Evolutionary conservation across 2,113 vertebrate genomes (phyloP), one percentile per base, ranked within the genome.

Genomic region (Calypte anna): DNA sequence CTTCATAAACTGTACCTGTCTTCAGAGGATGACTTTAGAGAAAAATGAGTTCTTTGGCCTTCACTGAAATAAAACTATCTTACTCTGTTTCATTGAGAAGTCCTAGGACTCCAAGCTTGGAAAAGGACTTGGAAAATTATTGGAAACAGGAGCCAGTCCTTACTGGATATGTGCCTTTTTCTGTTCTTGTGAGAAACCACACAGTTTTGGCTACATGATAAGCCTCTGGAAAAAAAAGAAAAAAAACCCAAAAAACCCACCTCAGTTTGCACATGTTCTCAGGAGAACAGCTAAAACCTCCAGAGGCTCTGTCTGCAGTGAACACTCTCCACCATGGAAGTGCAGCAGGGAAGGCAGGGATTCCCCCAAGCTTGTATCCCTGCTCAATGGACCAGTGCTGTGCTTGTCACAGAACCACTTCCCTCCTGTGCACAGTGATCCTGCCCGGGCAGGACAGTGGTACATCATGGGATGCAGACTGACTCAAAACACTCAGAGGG

Each of bases 41-140:
- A 90, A 92, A 94, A 94, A 93, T 72, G 38, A 86, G 53, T 61
- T 91, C 61, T 93, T 94, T 93, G 87, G 82, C 85, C 72, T 76
- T 91, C 90, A 88, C 86, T 93, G 69, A 91, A 93, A 89, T 91
- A 87, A 76, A 93, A 80, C 70, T 82, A 80, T 77, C 57, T 94
- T 91, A 93, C 46, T 91, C 88, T 86, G 90, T 90, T 96, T 94
- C 92, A 90, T 33, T 96, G 88, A 88, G 90, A 93, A 95, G 86
- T 93, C 51, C 61, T 96, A 82, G 80, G 38, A 78, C 76, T 93
- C 82, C 66, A 86, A 80, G 72, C 57, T 79, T 96, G 90, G 95
- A 94, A 96, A 22, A 57, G 36, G 76, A 95, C 61, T 81, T 94
- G 95, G 88, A 96, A 97, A 93, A 90, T 78, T 80, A 94, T 27